Evolutionary conservation across 2,888 invertebrate species (phyloP), one percentile per base, ranked within the genome.

Genomic region (Arctia plantaginis): DNA sequence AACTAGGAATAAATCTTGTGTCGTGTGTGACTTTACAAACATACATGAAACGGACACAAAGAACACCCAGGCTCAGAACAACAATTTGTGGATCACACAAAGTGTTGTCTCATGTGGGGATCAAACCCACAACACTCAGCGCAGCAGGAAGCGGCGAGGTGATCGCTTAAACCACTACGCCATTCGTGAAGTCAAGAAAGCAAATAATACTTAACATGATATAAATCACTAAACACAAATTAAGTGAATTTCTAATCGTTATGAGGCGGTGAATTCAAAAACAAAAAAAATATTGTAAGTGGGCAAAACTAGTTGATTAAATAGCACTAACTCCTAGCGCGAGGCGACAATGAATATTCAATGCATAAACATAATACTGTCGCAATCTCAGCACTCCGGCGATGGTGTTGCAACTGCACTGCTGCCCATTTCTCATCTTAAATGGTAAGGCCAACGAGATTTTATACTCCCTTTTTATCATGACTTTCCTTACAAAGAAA

Each of bases 391-490:
- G 90, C 88, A 77, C 84, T 79, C 81, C 83, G 88, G 82, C 83
- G 82, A 79, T 83, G 88, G 41, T 91, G 93, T 93, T 92, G 90
- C 89, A 88, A 89, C 90, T 90, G 90, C 91, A 91, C 82, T 88
- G 90, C 91, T 91, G 92, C 89, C 92, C 94, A 94, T 95, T 94
- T 93, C 92, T 94, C 94, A 94, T 93, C 91, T 92, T 90, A 93
- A 95, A 94, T 90, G 90, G 90, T 90, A 90, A 89, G 88, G 90
- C 90, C 91, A 91, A 87, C 86, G 89, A 87, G 71, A 82, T 86
- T 86, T 89, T 88, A 87, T 86, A 84, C 71, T 74, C 82, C 51
- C 64, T 76, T 78, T 79, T 72, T 75, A 66, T 59, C 71, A 64
- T 74, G 41, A 79, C 70, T 75, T 69, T 73, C 71, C 41, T 59